These are phyloP conservation scores for Chelon labrosus DNA, from an alignment of 2,797 vertebrate species.

Conservation along the genomic window DNA sequence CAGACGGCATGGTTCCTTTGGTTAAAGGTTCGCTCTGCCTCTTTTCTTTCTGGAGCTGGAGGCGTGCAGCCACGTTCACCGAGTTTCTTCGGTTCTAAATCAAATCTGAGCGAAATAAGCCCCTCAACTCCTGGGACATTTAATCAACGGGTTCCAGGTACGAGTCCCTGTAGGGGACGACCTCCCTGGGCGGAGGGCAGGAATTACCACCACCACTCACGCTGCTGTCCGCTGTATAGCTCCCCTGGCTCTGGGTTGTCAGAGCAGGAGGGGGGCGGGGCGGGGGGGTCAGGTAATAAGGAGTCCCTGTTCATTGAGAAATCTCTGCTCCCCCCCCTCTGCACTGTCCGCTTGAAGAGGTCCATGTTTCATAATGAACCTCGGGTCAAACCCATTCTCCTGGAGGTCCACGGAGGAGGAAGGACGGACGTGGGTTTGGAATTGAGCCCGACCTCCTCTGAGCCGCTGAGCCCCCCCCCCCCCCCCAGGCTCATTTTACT, in stretches of 20 bases:
- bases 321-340: neutral
- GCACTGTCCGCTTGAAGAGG: neutral
- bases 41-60: constrained; percentile 39
- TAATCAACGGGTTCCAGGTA: constrained; percentile 48
- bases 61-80: too few relatives aligned
- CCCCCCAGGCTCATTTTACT: constrained; percentile 52
- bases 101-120: constrained; percentile 49
- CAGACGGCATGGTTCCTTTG: too few relatives aligned
- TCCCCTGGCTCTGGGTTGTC: constrained; percentile 15
- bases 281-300: constrained; percentile 8
- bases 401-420: neutral
- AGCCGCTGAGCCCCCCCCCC: neutral
- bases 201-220: neutral
- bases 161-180: constrained; percentile 29
- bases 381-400: constrained; percentile 56
- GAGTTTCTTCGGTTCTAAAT: constrained; percentile 44
- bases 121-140: constrained; percentile 40
- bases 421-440: constrained; percentile 11
- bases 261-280: constrained; percentile 1
- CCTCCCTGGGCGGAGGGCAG: constrained; percentile 4
- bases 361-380: constrained; percentile 21
- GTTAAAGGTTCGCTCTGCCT: too few relatives aligned
- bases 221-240: constrained; percentile 14
- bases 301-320: constrained; percentile 10
- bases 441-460: constrained; percentile 12